Base-by-base conservation (phyloP, 2,888 invertebrate species). In the Bellardia bayeri region DNA sequence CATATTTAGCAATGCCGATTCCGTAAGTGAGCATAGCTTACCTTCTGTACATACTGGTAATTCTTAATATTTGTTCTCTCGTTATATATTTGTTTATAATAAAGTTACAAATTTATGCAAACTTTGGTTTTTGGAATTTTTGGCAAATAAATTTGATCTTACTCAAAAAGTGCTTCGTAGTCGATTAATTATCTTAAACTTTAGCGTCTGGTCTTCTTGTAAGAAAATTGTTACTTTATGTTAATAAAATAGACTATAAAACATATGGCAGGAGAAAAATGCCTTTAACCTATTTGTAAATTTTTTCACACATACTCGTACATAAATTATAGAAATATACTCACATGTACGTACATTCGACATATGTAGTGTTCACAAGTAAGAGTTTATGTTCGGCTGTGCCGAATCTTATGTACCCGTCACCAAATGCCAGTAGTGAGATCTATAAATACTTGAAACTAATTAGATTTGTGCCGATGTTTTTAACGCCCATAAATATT, bases 231-330 rank as follows among this genome's bases (percentile, higher is more conserved):
- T 51, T 51, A 51, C 51, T 51, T 51, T 4, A n/a, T 51, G 51
- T 51, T n/a, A 51, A 51, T 51, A 51, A 51, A 51, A 4, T n/a
- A n/a, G 51, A 51, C 51, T 51, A n/a, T 51, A 51, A 51, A 51
- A n/a, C 51, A 51, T 51, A 13, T 51, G 51, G 51, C 51, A 51
- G n/a, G n/a, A 51, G 51, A 51, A 58, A 13, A 30, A 23, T 23
- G 23, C 30, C 11, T 58, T 58, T 58, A 58, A 58, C 58, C 58
- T 58, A n/a, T 37, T 37, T 63, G 63, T 63, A 63, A 37, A n/a
- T 37, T n/a, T 63, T 63, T 63, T 14, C 14, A 63, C 63, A 58
- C 58, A 58, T 58, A 58, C 58, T 58, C 58, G 6, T 63, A n/a
- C 63, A 37, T 63, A 63, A 37, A 23, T 56, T 56, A 30, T 30